Evolutionary conservation across 2,888 invertebrate genomes (phyloP), one percentile per base, ranked within the genome.

Genomic region (Drosophila greeni): DNA sequence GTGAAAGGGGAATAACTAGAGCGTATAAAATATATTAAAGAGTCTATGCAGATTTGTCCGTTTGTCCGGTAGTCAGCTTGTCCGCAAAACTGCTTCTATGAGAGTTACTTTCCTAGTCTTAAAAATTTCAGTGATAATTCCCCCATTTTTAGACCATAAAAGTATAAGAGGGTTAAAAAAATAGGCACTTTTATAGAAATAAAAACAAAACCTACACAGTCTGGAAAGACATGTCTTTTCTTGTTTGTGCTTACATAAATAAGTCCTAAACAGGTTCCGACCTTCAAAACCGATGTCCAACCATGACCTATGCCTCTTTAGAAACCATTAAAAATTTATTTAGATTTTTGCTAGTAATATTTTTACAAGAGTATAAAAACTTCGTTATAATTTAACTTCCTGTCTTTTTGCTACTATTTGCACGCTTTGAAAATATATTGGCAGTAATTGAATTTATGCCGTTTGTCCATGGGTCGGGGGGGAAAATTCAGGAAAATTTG

Each of bases 371-470:
- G 45, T 31, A 45, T 45, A 14, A 9, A 45, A 45, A 45, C 29
- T 18, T 45, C 45, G 45, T 45, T 18, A 14, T 29, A 29, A 29
- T 20, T 5, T 5, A 29, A 45, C 14, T 45, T 29, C 29, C 45
- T 14, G 14, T 57, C 54, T 51, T 65, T 40, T 37, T 61, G 48
- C 53, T 60, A 51, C 53, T 60, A 51, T 57, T 58, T 69, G 60
- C 65, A 60, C 69, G 53, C 61, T 72, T 73, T 67, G 66, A 55
- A 77, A 74, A 77, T 78, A 77, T 78, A 72, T 76, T 78, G 78
- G 45, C 62, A 56, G 72, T 76, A 81, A 78, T 81, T 78, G 78
- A 78, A 78, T 78, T 78, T 76, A 76, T 81, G 74, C 66, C 70
- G 45, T 70, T 68, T 60, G 61, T 42, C 31, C 23, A 24, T 7